Conservation (phyloP, 2,113 vertebrate species). For the Podilymbus podiceps region DNA sequence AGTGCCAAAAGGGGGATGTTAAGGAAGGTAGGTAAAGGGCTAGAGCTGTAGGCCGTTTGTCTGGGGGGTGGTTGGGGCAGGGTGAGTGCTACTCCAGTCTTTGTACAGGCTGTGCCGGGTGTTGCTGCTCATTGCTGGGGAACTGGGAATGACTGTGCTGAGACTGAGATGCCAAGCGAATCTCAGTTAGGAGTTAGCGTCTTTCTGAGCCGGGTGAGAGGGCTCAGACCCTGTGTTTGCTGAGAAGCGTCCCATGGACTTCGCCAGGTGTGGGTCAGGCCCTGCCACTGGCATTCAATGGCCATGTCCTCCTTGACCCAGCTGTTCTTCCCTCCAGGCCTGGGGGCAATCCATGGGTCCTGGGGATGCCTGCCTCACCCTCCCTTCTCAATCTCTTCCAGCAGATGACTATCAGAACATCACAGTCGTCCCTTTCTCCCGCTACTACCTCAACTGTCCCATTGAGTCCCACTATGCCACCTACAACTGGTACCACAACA, state of each 20-base stretch:
- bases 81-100: background rate
- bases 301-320: accelerated
- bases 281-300: background rate
- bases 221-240: background rate
- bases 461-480: constrained; percentile 74
- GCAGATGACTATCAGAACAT: constrained; percentile 27
- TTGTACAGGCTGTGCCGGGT: background rate
- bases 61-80: background rate
- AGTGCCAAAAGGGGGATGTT: background rate
- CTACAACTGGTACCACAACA: constrained; percentile 73
- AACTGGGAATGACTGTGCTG: background rate
- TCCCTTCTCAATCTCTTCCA: background rate
- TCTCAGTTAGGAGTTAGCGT: background rate
- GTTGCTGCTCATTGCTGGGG: background rate
- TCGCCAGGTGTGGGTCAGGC: accelerated
- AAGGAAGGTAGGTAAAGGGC: background rate
- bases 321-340: background rate
- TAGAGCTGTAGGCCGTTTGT: background rate
- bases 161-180: background rate
- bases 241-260: background rate
- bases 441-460: constrained; percentile 77
- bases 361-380: background rate
- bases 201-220: background rate
- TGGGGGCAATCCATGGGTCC: background rate
- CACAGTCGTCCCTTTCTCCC: constrained; percentile 60